These are phyloP conservation scores for Drosophila setifemur DNA, from an alignment of 1,140 invertebrate species.

Conservation along the genomic window DNA sequence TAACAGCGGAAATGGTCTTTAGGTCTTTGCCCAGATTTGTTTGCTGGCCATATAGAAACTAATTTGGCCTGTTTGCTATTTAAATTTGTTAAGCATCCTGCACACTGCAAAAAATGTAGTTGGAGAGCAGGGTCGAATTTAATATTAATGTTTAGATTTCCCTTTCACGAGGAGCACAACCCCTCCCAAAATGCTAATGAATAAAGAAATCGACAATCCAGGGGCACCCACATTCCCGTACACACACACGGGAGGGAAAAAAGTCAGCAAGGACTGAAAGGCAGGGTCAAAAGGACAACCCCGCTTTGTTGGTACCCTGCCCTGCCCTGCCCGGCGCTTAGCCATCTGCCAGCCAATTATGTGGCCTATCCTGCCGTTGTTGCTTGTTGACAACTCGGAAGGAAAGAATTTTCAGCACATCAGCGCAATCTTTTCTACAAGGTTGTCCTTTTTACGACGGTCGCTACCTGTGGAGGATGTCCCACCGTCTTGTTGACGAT, in stretches of 20 bases:
- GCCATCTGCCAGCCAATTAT: conserved; percentile 76
- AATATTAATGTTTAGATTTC: conserved; percentile 70
- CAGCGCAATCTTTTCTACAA: conserved; percentile 63
- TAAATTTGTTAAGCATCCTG: conserved; percentile 46
- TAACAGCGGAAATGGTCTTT: conserved; percentile 47
- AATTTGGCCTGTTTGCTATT: conserved; percentile 46
- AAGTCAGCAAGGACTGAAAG: background rate
- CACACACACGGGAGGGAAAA: background rate
- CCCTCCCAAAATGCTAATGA: conserved; percentile 52
- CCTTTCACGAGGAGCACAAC: conserved; percentile 12
- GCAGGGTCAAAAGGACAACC: conserved; percentile 30
- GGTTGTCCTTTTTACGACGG: conserved; percentile 48
- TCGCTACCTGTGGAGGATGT: conserved; percentile 46
- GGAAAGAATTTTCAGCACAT: conserved; percentile 76
- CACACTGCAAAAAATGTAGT: conserved; percentile 42
- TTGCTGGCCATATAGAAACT: conserved; percentile 34
- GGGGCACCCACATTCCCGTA: background rate
- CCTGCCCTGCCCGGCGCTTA: conserved; percentile 50
- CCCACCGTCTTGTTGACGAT: conserved; percentile 27
- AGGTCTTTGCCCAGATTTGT: conserved; percentile 30
- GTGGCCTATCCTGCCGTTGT: conserved; percentile 42
- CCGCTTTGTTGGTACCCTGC: conserved; percentile 44
- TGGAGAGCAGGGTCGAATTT: conserved; percentile 25
- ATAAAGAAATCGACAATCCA: conserved; percentile 49
- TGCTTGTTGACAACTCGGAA: conserved; percentile 65